These are phyloP conservation scores for Athalia rosae DNA, from an alignment of 2,888 invertebrate species.

Conservation along the genomic window DNA sequence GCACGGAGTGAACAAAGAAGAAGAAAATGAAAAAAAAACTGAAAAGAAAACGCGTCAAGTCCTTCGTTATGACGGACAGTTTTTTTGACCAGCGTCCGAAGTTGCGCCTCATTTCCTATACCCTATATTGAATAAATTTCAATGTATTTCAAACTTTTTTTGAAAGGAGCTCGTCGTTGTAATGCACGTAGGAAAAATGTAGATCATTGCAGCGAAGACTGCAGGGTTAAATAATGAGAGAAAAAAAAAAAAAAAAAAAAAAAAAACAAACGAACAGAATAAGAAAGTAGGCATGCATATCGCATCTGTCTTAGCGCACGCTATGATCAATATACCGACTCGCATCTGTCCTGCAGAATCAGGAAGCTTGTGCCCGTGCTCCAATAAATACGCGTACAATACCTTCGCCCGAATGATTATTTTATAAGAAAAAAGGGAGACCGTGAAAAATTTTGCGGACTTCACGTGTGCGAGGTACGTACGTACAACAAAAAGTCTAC, in stretches of 20 bases:
- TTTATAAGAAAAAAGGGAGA: neutral
- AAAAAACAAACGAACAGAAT: neutral
- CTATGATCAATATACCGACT: neutral
- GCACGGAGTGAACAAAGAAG: neutral
- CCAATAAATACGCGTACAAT: neutral
- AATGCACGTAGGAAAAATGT: neutral
- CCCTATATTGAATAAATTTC: neutral
- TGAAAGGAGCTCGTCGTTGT: too few species aligned
- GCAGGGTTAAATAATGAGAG: neutral
- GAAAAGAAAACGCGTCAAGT: neutral
- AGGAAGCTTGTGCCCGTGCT: neutral
- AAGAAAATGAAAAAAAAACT: too few species aligned
- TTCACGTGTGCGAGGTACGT: too few species aligned
- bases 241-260: neutral
- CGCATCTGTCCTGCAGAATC: too few species aligned
- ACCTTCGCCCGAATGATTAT: neutral
- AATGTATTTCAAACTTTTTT: neutral
- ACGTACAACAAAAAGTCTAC: neutral
- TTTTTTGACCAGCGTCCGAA: neutral
- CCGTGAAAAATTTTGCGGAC: too few species aligned
- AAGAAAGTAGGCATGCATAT: neutral
- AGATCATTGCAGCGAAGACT: neutral
- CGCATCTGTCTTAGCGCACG: slow-evolving; percentile 20
- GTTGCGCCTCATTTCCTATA: too few species aligned
- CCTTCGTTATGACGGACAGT: neutral